Percentiles rank a stretch among this genome's conserved stretches.
Evolutionary conservation across 1,140 invertebrate species (phyloP).

Genomic region (Pseudomyrmex flavicornis): DNA sequence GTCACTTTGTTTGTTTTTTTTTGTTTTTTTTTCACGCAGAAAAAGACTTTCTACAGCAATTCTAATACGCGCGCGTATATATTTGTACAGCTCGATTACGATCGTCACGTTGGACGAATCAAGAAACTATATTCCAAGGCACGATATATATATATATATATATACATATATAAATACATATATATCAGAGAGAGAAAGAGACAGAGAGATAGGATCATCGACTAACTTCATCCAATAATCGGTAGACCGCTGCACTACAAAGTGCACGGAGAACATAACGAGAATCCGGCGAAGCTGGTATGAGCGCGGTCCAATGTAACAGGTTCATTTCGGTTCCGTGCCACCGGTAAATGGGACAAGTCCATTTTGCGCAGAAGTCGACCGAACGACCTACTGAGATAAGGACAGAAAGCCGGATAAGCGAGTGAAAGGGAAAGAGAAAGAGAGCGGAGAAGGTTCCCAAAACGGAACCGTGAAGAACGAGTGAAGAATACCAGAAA

Average conservation of each 20-base stretch:
- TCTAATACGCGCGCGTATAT: background rate
- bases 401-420: constrained; percentile 12
- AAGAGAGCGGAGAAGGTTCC: background rate
- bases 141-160: background rate
- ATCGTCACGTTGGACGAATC: constrained; percentile 34
- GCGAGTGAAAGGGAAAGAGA: background rate
- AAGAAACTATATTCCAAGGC: constrained; percentile 45
- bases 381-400: constrained; percentile 35
- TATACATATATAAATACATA: too few relatives aligned
- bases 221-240: constrained; percentile 67
- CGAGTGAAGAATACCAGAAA: constrained; percentile 14
- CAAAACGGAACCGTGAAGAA: constrained; percentile 1
- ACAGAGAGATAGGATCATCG: constrained; percentile 49
- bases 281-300: constrained; percentile 52
- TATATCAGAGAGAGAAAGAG: too few relatives aligned
- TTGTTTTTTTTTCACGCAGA: too few relatives aligned
- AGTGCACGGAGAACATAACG: constrained; percentile 55
- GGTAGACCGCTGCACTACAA: constrained; percentile 47
- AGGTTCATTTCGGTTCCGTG: constrained; percentile 59
- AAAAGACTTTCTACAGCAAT: too few relatives aligned
- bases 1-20: background rate
- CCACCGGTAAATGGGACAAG: constrained; percentile 30
- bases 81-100: background rate
- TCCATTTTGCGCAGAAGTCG: constrained; percentile 37
- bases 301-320: constrained; percentile 58